These are phyloP conservation scores for Nebria salina DNA, from an alignment of 2,888 invertebrate species.

Conservation along the genomic window DNA sequence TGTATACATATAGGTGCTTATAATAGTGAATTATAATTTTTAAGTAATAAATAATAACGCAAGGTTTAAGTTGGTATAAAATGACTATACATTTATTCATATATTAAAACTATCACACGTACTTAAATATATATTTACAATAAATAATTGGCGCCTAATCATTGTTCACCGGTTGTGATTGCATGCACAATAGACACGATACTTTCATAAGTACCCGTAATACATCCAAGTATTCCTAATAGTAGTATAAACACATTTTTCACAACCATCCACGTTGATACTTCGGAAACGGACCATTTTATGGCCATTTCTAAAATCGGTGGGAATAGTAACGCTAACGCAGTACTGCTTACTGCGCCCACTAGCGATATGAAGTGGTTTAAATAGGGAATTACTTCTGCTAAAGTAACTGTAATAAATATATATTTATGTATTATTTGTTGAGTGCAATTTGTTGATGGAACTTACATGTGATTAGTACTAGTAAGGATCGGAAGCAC, in stretches of 20 bases:
- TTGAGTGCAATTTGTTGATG: too few relatives aligned
- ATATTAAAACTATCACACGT: too few relatives aligned
- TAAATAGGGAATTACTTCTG: conserved; percentile 86
- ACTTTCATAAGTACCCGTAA: conserved; percentile 81
- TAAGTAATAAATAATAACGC: too few relatives aligned
- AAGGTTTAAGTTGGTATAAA: too few relatives aligned
- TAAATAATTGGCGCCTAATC: not conserved
- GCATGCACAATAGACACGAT: conserved; percentile 69
- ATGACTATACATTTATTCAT: too few relatives aligned
- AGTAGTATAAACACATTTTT: conserved; percentile 75
- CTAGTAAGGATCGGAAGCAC: conserved; percentile 75
- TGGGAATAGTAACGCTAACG: conserved; percentile 87
- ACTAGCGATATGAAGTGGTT: conserved; percentile 90
- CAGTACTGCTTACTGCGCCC: conserved; percentile 89
- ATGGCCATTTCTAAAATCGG: conserved; percentile 85
- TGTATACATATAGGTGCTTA: too few relatives aligned
- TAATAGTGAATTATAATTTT: too few relatives aligned
- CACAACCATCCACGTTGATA: conserved; percentile 62
- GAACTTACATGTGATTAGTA: conserved; percentile 85
- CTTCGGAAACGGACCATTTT: conserved; percentile 69
- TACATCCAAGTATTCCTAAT: conserved; percentile 75
- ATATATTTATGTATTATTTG: not conserved
- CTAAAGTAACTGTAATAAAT: conserved; percentile 75
- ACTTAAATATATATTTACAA: not conserved
- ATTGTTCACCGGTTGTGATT: conserved; percentile 1